A percentile compares a stretch with the other conserved stretches of the same genome.
Evolutionary conservation across 2,888 invertebrate genomes (phyloP).

Genomic region (Pegoplata infirma): DNA sequence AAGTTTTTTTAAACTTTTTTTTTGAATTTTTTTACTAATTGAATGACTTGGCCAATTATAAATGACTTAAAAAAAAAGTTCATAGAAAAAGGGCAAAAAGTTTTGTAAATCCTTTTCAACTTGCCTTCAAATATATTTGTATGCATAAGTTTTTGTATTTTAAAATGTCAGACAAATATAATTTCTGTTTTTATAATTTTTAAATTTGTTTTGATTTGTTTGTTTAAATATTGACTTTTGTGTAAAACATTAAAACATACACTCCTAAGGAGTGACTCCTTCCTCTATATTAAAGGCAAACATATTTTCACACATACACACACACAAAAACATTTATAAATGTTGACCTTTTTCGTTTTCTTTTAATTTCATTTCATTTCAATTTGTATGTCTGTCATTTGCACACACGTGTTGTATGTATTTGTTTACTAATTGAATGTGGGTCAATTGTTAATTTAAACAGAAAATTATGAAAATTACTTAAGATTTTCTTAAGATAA

Average conservation of each 20-base stretch:
- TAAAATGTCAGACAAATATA: slow-evolving; percentile 1
- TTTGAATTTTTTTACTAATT: background rate
- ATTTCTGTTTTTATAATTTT: no score
- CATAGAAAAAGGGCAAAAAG: background rate
- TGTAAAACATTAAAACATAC: slow-evolving; percentile 1
- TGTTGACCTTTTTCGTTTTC: background rate
- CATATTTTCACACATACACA: slow-evolving; percentile 4
- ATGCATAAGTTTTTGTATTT: background rate
- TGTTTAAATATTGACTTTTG: slow-evolving; percentile 20
- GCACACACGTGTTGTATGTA: background rate
- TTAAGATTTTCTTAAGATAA: no score
- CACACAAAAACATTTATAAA: background rate
- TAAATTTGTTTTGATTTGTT: slow-evolving; percentile 6
- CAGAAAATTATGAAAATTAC: no score
- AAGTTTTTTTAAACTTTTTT: no score
- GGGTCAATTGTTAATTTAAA: background rate
- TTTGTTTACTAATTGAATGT: background rate
- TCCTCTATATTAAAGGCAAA: no score
- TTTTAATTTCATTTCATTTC: slow-evolving; percentile 6
- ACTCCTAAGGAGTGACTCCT: no score
- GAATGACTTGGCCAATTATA: background rate
- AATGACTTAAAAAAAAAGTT: background rate
- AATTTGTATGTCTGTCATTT: slow-evolving; percentile 1
- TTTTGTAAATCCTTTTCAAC: background rate
- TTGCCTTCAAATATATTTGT: background rate